Evolutionary conservation across 1,140 invertebrate species (phyloP), one percentile per base, ranked within the genome.

Genomic region (Carposina sasakii): DNA sequence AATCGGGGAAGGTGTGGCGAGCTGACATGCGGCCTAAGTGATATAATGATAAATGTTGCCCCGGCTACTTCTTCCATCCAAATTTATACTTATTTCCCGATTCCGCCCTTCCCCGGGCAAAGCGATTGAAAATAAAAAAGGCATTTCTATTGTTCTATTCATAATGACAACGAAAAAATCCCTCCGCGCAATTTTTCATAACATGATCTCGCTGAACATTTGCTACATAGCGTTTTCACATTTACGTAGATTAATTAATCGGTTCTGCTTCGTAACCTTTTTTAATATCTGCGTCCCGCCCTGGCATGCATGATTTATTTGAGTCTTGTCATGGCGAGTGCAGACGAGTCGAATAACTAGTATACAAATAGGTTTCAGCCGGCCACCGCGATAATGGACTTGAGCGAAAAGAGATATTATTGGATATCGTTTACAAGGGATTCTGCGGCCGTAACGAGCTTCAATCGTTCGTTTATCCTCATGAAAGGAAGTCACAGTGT

Each of bases 1-100:
- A n/a, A n/a, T n/a, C 34, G 48, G 56, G 42, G 48, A 60, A 75
- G 72, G 72, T 60, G 71, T 63, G 71, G 65, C 63, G 40, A 55
- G 48, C 60, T 67, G 70, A 54, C 65, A 51, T 49, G 42, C 46
- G 56, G 66, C 60, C 68, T 62, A 61, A 63, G 47, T 75, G 71
- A 77, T 81, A 76, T n/a, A n/a, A 75, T 77, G 76, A 81, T 71
- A 71, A 81, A 77, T 75, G 71, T 67, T 51, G 57, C 36, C 52
- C 47, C 40, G 54, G 49, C 52, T 58, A 58, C n/a, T n/a, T 57
- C 65, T 68, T 68, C 62, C 60, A 71, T 79, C 73, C 72, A 71
- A 65, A 67, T 71, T 72, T n/a, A n/a, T n/a, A n/a, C n/a, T n/a
- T n/a, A 71, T 76, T 71, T 76, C 69, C 63, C 57, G 58, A 67